Evolutionary conservation across 2,113 vertebrate species (phyloP).

Genomic region (Falco punctatus): DNA sequence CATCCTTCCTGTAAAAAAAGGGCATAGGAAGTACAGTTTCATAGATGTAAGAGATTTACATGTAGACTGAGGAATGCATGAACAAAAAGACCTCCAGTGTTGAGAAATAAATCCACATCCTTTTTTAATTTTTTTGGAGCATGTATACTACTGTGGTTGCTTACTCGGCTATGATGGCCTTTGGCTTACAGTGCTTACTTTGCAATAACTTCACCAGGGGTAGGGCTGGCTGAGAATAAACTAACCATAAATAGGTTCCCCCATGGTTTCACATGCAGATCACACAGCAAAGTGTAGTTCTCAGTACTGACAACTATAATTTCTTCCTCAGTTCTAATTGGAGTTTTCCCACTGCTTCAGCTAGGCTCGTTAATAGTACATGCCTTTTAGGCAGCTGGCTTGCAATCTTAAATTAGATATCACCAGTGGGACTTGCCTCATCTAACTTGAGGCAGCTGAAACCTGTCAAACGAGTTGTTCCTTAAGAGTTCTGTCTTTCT

Average conservation of each 20-base stretch:
- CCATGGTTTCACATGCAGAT: background rate
- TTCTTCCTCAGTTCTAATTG: background rate
- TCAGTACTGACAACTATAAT: background rate
- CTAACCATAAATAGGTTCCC: background rate
- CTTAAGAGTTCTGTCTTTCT: background rate
- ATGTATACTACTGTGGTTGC: background rate
- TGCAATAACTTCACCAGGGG: background rate
- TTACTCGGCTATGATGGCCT: background rate
- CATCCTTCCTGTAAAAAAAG: background rate
- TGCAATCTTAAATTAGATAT: background rate
- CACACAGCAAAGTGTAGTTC: background rate
- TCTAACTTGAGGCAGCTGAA: conserved; percentile 7
- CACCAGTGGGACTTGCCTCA: background rate
- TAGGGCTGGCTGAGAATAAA: background rate
- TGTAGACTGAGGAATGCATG: background rate
- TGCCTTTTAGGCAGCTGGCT: background rate
- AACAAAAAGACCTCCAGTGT: background rate
- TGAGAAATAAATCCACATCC: background rate
- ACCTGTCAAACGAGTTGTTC: background rate
- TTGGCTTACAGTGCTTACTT: background rate
- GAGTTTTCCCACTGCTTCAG: conserved; percentile 16
- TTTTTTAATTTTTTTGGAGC: background rate
- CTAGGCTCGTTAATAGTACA: background rate
- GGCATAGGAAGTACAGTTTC: conserved; percentile 46
- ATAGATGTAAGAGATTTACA: conserved; percentile 30